These are phyloP conservation scores for Diabrotica undecimpunctata DNA, from an alignment of 1,140 invertebrate genomes.

Conservation along the genomic window DNA sequence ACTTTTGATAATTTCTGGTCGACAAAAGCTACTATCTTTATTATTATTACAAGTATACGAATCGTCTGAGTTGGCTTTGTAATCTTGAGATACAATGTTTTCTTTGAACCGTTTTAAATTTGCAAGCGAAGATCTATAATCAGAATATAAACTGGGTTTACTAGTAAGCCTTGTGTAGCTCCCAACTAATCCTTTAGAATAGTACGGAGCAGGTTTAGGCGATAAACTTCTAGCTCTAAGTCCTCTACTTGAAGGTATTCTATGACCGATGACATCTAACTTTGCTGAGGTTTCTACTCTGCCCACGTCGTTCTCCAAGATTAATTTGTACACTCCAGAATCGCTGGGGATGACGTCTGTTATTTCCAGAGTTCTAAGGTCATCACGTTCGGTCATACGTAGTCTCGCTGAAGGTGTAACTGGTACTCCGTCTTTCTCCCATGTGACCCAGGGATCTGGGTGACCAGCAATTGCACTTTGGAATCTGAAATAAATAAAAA, in stretches of 20 bases:
- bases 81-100: neutral
- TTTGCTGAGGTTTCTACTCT: constrained; percentile 74
- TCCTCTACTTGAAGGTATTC: constrained; percentile 45
- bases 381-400: constrained; percentile 70
- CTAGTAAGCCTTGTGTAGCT: constrained; percentile 52
- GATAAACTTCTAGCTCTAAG: constrained; percentile 48
- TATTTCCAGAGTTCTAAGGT: constrained; percentile 73
- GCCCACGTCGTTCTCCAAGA: constrained; percentile 78
- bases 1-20: constrained; percentile 30
- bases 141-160: constrained; percentile 54
- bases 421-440: constrained; percentile 73
- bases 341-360: constrained; percentile 71
- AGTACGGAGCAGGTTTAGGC: constrained; percentile 39
- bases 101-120: neutral
- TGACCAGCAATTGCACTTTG: constrained; percentile 75
- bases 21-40: constrained; percentile 3
- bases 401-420: constrained; percentile 64
- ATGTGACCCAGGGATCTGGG: constrained; percentile 71
- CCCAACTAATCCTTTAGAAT: constrained; percentile 46
- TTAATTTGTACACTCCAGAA: constrained; percentile 76
- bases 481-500: constrained; percentile 51
- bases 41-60: neutral
- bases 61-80: neutral
- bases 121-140: constrained; percentile 27
- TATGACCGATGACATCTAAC: constrained; percentile 70